Conservation (phyloP, 2,888 invertebrate species). For the Trachelus iudaicus region DNA sequence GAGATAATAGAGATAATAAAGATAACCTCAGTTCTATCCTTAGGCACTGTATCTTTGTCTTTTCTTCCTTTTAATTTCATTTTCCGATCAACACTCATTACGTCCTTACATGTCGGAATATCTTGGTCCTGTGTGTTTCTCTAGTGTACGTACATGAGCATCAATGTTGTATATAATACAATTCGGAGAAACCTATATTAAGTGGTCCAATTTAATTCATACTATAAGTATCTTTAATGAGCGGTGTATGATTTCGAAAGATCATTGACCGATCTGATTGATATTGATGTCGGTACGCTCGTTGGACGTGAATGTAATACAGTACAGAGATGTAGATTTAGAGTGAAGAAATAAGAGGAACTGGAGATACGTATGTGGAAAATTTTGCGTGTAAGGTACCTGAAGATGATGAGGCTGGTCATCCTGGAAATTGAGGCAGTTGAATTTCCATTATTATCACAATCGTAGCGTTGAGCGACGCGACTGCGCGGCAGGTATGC, state of each 20-base stretch:
- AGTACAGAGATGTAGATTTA: background rate
- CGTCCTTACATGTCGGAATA: background rate
- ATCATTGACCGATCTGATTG: background rate
- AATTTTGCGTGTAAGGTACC: background rate
- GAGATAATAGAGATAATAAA: constrained; percentile 4
- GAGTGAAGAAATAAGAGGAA: background rate
- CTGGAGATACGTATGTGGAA: background rate
- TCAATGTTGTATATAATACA: background rate
- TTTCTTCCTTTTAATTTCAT: constrained; percentile 4
- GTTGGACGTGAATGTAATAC: background rate
- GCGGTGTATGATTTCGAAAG: background rate
- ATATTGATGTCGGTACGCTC: background rate
- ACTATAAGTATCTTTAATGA: background rate
- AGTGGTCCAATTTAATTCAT: background rate
- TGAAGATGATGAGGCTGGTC: background rate
- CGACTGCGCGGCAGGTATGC: constrained; percentile 24
- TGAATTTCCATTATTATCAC: constrained; percentile 3
- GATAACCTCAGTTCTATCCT: background rate
- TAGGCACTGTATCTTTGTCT: background rate
- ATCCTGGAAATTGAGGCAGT: background rate
- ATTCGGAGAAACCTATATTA: background rate
- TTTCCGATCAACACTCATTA: background rate
- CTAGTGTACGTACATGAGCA: background rate
- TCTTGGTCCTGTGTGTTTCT: background rate
- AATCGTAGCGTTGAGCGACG: background rate